Base-by-base conservation (phyloP, 2,113 vertebrate genomes). In the Burhinus bistriatus region DNA sequence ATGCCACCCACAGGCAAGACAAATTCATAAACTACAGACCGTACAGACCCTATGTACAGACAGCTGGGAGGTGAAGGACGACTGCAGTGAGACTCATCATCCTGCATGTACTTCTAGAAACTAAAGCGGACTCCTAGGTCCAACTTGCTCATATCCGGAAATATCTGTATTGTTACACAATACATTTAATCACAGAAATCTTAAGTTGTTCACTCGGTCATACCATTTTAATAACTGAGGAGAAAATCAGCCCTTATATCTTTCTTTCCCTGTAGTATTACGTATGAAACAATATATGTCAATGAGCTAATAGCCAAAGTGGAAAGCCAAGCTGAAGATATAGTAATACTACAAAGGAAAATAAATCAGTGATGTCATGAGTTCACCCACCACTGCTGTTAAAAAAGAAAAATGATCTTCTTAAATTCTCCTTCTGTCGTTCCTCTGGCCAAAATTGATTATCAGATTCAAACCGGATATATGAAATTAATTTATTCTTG, bases 231-330 rank as follows among this genome's bases (percentile, higher is more conserved):
- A 88, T 61, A 96, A 85, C 34, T 51, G 54, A 91, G 70, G 30
- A 88, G 49, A 96, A 95, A 97, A 87, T 51, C 51, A 66, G 44
- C 34, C 66, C 86, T 11, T 62, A 49, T 88, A 30, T 62, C 42
- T 83, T 80, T 80, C n/a, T 89, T 89, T 92, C 91, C 91, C 89
- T 15, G 15, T 11, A 84, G 91, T 59, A 94, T 95, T 96, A 89
- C 8, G 0, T 84, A 78, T 51, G 89, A 96, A 96, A 94, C 75
- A 88, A 54, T 90, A 58, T 86, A 83, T 25, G 29, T 34, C 79
- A 73, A n/a, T 83, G 76, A 96, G 51, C 58, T 95, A 92, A 94
- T 25, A 64, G 54, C 62, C 32, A 25, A 83, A 86, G 23, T 30
- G 26, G 51, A 90, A 96, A 93, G 68, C 76, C 73, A 92, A 94